A percentile compares a stretch with the other conserved stretches of the same genome.
phyloP scores from a whole-genome alignment of 2,888 invertebrate genomes.

The Parelbella ahira region DNA sequence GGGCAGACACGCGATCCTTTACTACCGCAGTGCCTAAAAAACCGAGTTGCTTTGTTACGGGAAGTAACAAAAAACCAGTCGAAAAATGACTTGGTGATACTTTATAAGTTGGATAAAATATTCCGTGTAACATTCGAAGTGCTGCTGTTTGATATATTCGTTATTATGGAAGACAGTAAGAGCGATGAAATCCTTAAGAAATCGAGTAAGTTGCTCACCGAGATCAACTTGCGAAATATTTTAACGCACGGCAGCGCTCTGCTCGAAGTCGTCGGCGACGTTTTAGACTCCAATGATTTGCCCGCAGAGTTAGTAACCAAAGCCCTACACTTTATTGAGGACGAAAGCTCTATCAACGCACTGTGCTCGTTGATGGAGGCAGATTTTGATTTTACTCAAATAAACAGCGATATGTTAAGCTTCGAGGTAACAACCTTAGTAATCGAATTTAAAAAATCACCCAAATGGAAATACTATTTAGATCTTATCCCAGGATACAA shows the following conservation, averaged over 20 bases:
- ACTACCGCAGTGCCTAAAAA: conserved; percentile 15
- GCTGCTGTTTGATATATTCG: conserved; percentile 24
- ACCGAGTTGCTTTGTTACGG: conserved; percentile 13
- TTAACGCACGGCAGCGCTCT: conserved; percentile 24
- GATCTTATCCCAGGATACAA: conserved; percentile 15
- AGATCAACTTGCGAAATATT: conserved; percentile 23
- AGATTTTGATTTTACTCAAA: conserved; percentile 16
- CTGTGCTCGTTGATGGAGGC: conserved; percentile 8
- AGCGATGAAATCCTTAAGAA: conserved; percentile 16
- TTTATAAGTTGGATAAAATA: conserved; percentile 16
- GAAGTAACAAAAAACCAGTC: conserved; percentile 13
- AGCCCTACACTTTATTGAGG: conserved; percentile 10
- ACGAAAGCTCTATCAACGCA: conserved; percentile 14
- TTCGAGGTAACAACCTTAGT: conserved; percentile 3
- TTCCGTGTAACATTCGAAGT: conserved; percentile 23
- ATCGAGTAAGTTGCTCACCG: conserved; percentile 16
- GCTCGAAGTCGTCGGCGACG: conserved; percentile 20
- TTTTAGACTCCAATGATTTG: conserved; percentile 26
- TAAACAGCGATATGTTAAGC: conserved; percentile 7
- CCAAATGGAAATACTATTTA: conserved; percentile 21
- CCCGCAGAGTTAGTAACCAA: conserved; percentile 24
- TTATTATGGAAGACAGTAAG: conserved; percentile 18
- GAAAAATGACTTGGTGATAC: conserved; percentile 11
- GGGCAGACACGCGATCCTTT: conserved; percentile 13
- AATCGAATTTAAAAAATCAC: conserved; percentile 8